Conservation (phyloP, 2,113 vertebrate genomes). For the Alethe castanea region DNA sequence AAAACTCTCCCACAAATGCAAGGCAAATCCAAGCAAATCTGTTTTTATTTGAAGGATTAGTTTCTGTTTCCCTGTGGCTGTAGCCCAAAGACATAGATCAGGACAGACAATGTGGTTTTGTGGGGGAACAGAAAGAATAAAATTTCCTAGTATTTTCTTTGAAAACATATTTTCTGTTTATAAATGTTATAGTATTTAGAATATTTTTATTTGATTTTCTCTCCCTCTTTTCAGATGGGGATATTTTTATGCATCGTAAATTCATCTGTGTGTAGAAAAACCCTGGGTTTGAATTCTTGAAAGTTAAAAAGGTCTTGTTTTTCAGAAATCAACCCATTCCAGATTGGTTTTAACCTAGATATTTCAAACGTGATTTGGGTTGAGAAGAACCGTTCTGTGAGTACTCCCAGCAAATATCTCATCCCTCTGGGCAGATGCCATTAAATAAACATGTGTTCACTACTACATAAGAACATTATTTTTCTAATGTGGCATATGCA, state of each 20-base stretch:
- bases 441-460: conserved; percentile 72
- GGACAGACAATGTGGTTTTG: neutral
- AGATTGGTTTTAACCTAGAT: conserved; percentile 58
- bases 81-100: neutral
- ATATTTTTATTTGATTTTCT: neutral
- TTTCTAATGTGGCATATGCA: conserved; percentile 64
- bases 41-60: neutral
- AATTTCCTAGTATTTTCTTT: neutral
- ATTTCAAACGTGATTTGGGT: conserved; percentile 60
- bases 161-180: neutral
- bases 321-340: conserved; percentile 11
- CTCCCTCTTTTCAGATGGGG: neutral
- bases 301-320: conserved; percentile 10
- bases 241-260: neutral
- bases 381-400: conserved; percentile 46
- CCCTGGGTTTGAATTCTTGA: neutral
- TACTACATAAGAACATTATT: conserved; percentile 61
- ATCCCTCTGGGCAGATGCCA: conserved; percentile 69
- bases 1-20: neutral
- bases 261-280: neutral
- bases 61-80: neutral
- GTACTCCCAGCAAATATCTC: conserved; percentile 55
- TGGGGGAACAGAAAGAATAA: neutral
- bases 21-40: neutral
- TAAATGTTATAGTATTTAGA: neutral